Evolutionary conservation across 2,888 invertebrate genomes (phyloP).

Genomic region (Drosophila gaucha): DNA sequence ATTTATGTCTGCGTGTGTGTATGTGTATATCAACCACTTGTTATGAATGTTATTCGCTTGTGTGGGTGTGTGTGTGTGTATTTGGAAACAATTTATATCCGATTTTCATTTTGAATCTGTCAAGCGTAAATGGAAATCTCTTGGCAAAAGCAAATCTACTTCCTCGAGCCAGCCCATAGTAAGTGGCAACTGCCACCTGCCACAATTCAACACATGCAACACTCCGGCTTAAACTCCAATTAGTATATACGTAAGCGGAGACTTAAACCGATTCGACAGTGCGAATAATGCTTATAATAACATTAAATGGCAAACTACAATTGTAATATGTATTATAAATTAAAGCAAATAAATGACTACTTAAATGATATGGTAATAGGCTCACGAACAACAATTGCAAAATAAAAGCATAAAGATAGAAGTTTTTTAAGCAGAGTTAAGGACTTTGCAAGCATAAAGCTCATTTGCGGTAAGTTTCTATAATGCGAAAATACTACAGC

Average conservation of each 20-base stretch:
- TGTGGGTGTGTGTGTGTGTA: conserved; percentile 20
- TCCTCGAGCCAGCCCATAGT: too few relatives aligned
- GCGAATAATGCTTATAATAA: not conserved
- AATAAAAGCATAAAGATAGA: too few relatives aligned
- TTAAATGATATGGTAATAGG: not conserved
- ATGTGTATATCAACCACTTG: conserved; percentile 70
- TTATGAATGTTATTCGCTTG: conserved; percentile 47
- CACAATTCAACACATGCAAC: not conserved
- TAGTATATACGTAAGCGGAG: conserved; percentile 27
- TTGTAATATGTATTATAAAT: not conserved
- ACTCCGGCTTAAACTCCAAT: conserved; percentile 35
- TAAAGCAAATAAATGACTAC: not conserved
- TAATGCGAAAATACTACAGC: too few relatives aligned
- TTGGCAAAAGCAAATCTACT: conserved; percentile 46
- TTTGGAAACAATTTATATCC: conserved; percentile 71
- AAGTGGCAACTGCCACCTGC: conserved; percentile 6
- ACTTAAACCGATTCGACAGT: conserved; percentile 9
- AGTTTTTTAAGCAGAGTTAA: too few relatives aligned
- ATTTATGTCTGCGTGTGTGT: conserved; percentile 12
- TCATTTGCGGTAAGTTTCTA: too few relatives aligned
- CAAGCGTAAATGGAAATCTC: conserved; percentile 57
- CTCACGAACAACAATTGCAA: not conserved
- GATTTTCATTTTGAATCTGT: conserved; percentile 78
- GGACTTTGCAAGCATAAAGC: too few relatives aligned
- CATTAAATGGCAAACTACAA: not conserved